Evolutionary conservation across 2,797 vertebrate species (phyloP).

Genomic region (Podarcis siculus): DNA sequence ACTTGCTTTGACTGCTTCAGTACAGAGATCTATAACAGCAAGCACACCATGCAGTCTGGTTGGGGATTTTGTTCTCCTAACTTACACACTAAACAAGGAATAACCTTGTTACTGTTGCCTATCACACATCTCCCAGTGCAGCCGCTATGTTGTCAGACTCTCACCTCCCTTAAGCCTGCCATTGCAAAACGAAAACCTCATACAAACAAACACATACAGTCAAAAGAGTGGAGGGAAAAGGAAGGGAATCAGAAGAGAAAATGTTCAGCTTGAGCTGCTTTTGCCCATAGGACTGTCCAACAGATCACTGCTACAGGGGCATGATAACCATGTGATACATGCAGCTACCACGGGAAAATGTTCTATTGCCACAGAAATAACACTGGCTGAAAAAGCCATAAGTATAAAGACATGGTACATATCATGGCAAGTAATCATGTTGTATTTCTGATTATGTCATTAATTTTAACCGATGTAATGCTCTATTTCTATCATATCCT

Average conservation of each 20-base stretch:
- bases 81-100: conserved; percentile 29
- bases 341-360: conserved; percentile 34
- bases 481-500: no score
- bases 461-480: no score
- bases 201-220: no score
- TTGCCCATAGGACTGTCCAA: neutral
- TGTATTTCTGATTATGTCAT: no score
- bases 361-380: conserved; percentile 39
- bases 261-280: neutral
- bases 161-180: conserved; percentile 23
- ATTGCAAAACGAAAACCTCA: conserved; percentile 16
- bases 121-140: conserved; percentile 11
- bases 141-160: conserved; percentile 1
- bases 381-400: conserved; percentile 12
- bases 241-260: neutral
- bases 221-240: neutral
- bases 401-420: neutral
- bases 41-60: neutral
- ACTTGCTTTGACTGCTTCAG: conserved; percentile 38
- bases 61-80: conserved; percentile 51
- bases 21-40: neutral
- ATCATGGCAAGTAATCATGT: conserved; percentile 12
- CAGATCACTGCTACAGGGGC: neutral
- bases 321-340: neutral
- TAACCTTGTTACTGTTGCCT: conserved; percentile 40